These are phyloP conservation scores for Globicephala melas DNA, from an alignment of 2,113 vertebrate species.

Conservation along the genomic window DNA sequence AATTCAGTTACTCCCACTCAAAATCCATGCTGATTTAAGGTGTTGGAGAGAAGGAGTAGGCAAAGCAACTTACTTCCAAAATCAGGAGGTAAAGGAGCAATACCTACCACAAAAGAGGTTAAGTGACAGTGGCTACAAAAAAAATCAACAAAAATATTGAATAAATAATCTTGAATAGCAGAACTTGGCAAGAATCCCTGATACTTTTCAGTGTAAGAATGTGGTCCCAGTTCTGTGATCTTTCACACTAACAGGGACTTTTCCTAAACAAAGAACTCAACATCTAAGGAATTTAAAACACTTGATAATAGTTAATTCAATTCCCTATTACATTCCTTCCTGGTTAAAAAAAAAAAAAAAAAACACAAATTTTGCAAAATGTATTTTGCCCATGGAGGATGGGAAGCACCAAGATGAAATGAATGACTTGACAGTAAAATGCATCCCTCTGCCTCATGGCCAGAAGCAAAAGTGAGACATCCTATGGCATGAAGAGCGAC, in stretches of 20 bases:
- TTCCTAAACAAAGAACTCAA: conserved; percentile 5
- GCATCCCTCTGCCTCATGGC: not conserved
- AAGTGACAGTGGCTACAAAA: not conserved
- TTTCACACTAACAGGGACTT: not conserved
- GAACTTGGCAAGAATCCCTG: conserved; percentile 7
- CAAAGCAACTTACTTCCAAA: not conserved
- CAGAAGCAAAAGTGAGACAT: not conserved
- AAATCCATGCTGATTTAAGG: not conserved
- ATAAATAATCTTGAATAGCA: not conserved
- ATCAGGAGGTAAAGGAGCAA: not conserved
- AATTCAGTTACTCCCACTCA: not conserved
- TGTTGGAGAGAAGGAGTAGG: not conserved
- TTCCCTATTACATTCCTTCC: not conserved
- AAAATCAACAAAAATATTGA: not conserved
- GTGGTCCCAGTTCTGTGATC: not conserved
- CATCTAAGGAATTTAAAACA: conserved; percentile 37
- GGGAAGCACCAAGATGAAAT: conserved; percentile 26
- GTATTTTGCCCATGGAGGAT: not conserved
- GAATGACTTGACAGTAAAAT: not conserved
- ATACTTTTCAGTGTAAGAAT: conserved; percentile 18
- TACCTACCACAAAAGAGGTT: not conserved
- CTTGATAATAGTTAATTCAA: conserved; percentile 17
- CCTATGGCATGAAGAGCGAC: not conserved
- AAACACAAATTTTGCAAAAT: not conserved
- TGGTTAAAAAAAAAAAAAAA: not conserved